These are phyloP conservation scores for Centropus unirufus DNA, from an alignment of 2,113 vertebrate genomes.

Conservation along the genomic window DNA sequence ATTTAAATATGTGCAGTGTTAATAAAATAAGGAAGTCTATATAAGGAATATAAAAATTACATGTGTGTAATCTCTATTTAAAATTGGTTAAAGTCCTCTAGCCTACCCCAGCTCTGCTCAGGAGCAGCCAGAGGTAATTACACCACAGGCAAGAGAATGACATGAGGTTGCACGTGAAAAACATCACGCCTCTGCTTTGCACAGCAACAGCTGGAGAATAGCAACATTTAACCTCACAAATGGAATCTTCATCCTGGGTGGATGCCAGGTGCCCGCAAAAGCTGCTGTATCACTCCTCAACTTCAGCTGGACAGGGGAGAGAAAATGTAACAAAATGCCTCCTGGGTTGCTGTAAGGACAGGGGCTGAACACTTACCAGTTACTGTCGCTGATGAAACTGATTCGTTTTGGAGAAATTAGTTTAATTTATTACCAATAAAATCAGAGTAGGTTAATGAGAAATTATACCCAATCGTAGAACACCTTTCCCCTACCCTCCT, in stretches of 20 bases:
- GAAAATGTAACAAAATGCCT: too few relatives aligned
- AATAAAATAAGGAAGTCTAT: not conserved
- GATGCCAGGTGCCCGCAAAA: too few relatives aligned
- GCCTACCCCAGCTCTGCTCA: not conserved
- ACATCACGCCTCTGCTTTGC: rapidly evolving
- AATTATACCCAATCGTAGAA: too few relatives aligned
- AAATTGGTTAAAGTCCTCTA: not conserved
- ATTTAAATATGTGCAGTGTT: not conserved
- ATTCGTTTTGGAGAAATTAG: too few relatives aligned
- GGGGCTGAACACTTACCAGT: too few relatives aligned
- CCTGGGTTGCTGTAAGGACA: too few relatives aligned
- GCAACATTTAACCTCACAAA: not conserved
- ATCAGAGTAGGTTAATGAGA: too few relatives aligned
- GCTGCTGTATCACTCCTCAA: too few relatives aligned
- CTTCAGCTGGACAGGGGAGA: too few relatives aligned
- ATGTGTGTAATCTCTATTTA: not conserved
- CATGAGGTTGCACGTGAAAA: not conserved
- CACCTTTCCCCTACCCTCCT: too few relatives aligned
- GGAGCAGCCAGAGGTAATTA: rapidly evolving
- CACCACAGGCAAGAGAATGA: rapidly evolving
- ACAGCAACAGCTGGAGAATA: not conserved
- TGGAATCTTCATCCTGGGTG: not conserved
- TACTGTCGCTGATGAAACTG: too few relatives aligned
- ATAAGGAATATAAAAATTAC: not conserved
- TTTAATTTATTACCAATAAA: too few relatives aligned